Percentiles rank a stretch among this genome's conserved stretches.
Evolutionary conservation across 1,140 invertebrate species (phyloP).

Genomic region (Eufriesea mexicana): DNA sequence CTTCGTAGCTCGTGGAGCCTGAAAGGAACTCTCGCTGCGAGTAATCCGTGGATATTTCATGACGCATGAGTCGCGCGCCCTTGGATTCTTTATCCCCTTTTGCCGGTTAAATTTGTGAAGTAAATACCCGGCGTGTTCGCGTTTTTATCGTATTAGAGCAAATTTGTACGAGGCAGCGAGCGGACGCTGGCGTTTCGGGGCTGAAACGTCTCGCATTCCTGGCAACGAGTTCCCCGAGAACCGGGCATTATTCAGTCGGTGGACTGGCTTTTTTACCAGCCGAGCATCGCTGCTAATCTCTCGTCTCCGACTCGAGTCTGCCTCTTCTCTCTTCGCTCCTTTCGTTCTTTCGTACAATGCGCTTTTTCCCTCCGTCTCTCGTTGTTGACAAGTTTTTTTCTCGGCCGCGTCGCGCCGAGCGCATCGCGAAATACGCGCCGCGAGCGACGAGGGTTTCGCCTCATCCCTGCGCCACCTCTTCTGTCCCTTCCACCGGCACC

Average conservation of each 20-base stretch:
- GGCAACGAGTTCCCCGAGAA: conserved; percentile 58
- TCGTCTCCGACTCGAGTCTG: conserved; percentile 49
- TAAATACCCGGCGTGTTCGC: conserved; percentile 27
- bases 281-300: conserved; percentile 70
- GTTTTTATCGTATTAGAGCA: conserved; percentile 54
- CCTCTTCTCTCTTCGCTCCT: conserved; percentile 11
- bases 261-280: conserved; percentile 66
- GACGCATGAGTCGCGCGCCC: not conserved
- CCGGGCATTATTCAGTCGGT: conserved; percentile 66
- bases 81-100: conserved; percentile 14
- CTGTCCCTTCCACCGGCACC: not conserved
- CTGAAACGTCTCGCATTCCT: conserved; percentile 63
- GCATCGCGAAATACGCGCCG: conserved; percentile 53
- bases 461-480: conserved; percentile 1
- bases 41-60: not conserved
- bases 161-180: conserved; percentile 60
- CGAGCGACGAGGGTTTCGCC: conserved; percentile 47
- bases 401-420: conserved; percentile 38
- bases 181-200: conserved; percentile 36
- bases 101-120: conserved; percentile 31
- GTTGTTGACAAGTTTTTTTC: conserved; percentile 73
- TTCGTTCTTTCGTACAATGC: conserved; percentile 62
- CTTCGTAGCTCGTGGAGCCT: too few species aligned
- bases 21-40: not conserved
- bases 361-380: conserved; percentile 65